Base-by-base conservation (phyloP, 2,888 invertebrate genomes). In the Mimumesa dahlbomi region DNA sequence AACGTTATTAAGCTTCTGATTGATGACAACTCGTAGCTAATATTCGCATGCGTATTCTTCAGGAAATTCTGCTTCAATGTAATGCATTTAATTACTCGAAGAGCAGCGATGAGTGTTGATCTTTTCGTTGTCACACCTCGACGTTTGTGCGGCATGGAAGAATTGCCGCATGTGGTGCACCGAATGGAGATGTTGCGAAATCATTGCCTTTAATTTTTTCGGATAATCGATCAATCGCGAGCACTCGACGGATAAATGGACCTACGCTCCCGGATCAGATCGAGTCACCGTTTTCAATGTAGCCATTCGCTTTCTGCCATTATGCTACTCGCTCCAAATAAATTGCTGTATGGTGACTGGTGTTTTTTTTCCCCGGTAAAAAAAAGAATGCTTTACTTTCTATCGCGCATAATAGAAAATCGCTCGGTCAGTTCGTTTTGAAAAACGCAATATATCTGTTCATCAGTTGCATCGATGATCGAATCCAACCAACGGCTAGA, bases 131-230 rank as follows among this genome's bases (percentile, higher is more conserved):
- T n/a, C n/a, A n/a, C n/a, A n/a, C n/a, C n/a, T n/a, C n/a, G n/a
- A n/a, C n/a, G n/a, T n/a, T n/a, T n/a, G n/a, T n/a, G n/a, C n/a
- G n/a, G n/a, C n/a, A n/a, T n/a, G 54, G 19, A 25, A 34, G 22
- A 7, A 19, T n/a, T 1, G 0, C 45, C 67, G 69, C 82, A 81
- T 82, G 80, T 73, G 80, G 77, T 22, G 62, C 25, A 25, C 56
- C 29, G 29, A 40, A 34, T 43, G 34, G 42, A 64, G 58, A 73
- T 72, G 49, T 77, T 67, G 82, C 83, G 67, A 65, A 77, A 82
- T 84, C 84, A 84, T 83, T 75, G 81, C 66, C 63, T 63, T 65
- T 74, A 74, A 79, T 76, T 64, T 59, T 69, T 76, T 46, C 29
- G 16, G 22, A 22, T 19, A 58, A 46, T 74, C 69, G 49, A 78